Base-by-base conservation (phyloP, 1,140 invertebrate species). In the Drosophila santomea region DNA sequence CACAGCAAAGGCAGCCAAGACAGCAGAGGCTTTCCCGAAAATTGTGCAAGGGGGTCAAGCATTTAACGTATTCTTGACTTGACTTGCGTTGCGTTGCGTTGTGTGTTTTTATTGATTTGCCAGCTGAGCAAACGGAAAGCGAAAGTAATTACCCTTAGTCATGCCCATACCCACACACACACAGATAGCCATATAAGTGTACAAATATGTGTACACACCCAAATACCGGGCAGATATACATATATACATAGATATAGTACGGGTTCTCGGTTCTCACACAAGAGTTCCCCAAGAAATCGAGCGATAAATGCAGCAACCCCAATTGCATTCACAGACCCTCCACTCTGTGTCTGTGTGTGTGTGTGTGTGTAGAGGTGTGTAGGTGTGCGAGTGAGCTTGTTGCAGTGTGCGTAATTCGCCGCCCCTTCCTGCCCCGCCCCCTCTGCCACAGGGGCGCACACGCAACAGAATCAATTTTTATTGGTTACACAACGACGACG, bases 401-500 rank as follows among this genome's bases (percentile, higher is more conserved):
- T 23, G 50, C 50, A 52, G 54, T 56, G 36, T 57, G 45, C 39
- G 48, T 68, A 57, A 54, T 35, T 74, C 36, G 43, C 39, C 55
- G 56, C 36, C 45, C 25, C 36, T 66, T 52, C 28, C 59, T 32
- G 23, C 44, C 35, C 8, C 55, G 8, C 25, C 47, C 41, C 23
- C 38, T 12, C 7, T 10, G 28, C 41, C 23, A 12, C 7, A 17
- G n/a, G n/a, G 25, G 23, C 35, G 23, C 41, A 52, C 66, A 74
- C 75, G 78, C 83, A 86, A 82, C 82, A 88, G 82, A 86, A 86
- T 86, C 82, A 86, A 86, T 86, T 86, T 86, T 86, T 86, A 86
- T 86, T 86, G 82, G 82, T 86, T 86, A 86, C 82, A 86, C 82
- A 86, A 86, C 83, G 59, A 82, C 79, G 66, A 68, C 81, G 78